A percentile compares a stretch with the other conserved stretches of the same genome.
phyloP scores from a whole-genome alignment of 35 echinoderm and acorn worm species.

The Patiria miniata region DNA sequence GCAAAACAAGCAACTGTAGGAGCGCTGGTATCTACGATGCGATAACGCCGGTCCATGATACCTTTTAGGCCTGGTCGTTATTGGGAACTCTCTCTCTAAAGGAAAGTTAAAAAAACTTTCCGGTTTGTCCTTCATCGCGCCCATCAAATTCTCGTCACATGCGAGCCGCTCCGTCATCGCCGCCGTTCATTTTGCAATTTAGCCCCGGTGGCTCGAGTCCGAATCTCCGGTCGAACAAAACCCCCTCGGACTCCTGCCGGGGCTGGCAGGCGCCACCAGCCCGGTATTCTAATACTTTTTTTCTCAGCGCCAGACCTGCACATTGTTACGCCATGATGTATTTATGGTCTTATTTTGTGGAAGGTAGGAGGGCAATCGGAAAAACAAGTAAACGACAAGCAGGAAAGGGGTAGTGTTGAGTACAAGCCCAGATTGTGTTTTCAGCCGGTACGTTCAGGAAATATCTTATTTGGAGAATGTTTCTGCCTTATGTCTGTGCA shows the following conservation, averaged over 20 bases:
- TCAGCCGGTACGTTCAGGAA: too few relatives aligned
- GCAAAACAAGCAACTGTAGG: slow-evolving; percentile 1
- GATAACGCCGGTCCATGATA: too few relatives aligned
- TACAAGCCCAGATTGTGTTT: too few relatives aligned
- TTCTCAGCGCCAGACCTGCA: neutral
- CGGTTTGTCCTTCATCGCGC: slow-evolving; percentile 4
- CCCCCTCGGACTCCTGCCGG: neutral
- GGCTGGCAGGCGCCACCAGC: neutral
- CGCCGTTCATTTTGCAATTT: slow-evolving; percentile 16
- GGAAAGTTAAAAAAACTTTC: neutral
- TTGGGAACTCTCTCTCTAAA: neutral
- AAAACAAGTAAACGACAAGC: too few relatives aligned
- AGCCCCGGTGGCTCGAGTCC: neutral
- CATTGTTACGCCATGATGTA: slow-evolving; percentile 20
- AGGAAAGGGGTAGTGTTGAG: too few relatives aligned
- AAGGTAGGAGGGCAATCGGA: too few relatives aligned
- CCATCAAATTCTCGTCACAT: slow-evolving; percentile 21
- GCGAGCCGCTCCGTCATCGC: slow-evolving; percentile 21
- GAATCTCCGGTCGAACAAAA: neutral
- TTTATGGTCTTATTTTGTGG: slow-evolving; percentile 17
- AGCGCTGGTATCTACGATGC: neutral
- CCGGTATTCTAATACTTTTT: neutral
- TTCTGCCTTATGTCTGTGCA: too few relatives aligned
- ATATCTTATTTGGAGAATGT: too few relatives aligned
- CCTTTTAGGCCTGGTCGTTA: neutral